Evolutionary conservation across 2,888 invertebrate species (phyloP).

Genomic region (Drosophila robusta): DNA sequence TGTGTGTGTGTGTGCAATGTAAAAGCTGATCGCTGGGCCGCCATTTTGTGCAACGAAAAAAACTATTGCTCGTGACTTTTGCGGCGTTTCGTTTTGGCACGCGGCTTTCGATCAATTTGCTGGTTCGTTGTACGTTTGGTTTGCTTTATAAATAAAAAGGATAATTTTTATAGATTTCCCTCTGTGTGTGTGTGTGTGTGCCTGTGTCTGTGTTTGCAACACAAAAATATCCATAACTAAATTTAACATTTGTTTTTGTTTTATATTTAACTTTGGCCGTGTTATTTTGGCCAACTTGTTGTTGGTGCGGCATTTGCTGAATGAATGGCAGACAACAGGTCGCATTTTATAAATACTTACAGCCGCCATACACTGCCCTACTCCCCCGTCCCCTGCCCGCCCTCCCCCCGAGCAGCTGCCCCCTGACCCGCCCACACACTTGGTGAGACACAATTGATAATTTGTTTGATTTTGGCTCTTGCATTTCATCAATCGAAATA

Average conservation of each 20-base stretch:
- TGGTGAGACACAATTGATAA: slow-evolving; percentile 50
- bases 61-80: slow-evolving; percentile 47
- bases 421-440: neutral
- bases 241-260: slow-evolving; percentile 78
- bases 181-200: slow-evolving; percentile 12
- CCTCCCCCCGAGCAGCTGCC: neutral
- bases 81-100: slow-evolving; percentile 33
- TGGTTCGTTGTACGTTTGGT: slow-evolving; percentile 38
- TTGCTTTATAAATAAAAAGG: slow-evolving; percentile 63
- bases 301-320: slow-evolving; percentile 42
- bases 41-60: slow-evolving; percentile 42
- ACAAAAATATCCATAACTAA: slow-evolving; percentile 74
- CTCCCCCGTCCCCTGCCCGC: slow-evolving; percentile 7
- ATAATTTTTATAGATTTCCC: slow-evolving; percentile 71
- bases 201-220: slow-evolving; percentile 44
- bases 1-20: slow-evolving; percentile 6
- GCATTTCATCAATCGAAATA: slow-evolving; percentile 47
- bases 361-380: slow-evolving; percentile 17
- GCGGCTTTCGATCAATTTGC: slow-evolving; percentile 47
- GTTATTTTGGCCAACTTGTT: slow-evolving; percentile 69
- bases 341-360: slow-evolving; percentile 63
- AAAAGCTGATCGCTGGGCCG: slow-evolving; percentile 26
- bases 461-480: slow-evolving; percentile 49
- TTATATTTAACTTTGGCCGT: slow-evolving; percentile 74
- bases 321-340: slow-evolving; percentile 74